Conservation (phyloP, 2,797 vertebrate species). For the Gouania willdenowi region DNA sequence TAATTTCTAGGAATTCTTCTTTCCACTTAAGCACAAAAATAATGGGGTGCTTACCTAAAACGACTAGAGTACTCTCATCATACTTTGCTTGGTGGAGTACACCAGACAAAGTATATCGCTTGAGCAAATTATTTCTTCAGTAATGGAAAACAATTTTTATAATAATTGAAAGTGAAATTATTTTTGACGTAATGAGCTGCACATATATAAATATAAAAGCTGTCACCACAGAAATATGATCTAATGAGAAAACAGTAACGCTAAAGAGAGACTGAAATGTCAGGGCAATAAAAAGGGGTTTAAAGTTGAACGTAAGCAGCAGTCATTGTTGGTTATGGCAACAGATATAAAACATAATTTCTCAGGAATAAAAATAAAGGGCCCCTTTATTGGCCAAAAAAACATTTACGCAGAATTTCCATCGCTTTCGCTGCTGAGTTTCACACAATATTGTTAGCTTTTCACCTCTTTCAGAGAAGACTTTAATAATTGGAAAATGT, state of each 20-base stretch:
- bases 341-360: conserved; percentile 8
- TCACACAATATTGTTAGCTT: conserved; percentile 43
- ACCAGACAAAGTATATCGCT: too few relatives aligned
- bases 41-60: too few relatives aligned
- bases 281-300: conserved; percentile 6
- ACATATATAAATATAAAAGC: too few relatives aligned
- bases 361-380: conserved; percentile 3
- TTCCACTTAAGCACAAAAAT: too few relatives aligned
- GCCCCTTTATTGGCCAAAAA: neutral
- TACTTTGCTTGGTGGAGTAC: too few relatives aligned
- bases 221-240: conserved; percentile 19
- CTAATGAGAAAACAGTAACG: conserved; percentile 6
- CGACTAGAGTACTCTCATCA: too few relatives aligned
- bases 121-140: conserved; percentile 2
- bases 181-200: conserved; percentile 9
- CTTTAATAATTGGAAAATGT: conserved; percentile 23
- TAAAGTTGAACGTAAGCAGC: conserved; percentile 12
- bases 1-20: too few relatives aligned
- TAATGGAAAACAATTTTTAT: conserved; percentile 9
- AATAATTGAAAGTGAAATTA: neutral
- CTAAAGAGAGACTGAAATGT: conserved; percentile 1
- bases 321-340: conserved; percentile 24
- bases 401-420: conserved; percentile 1
- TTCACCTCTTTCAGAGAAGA: conserved; percentile 46
- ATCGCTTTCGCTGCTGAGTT: conserved; percentile 12